phyloP scores from a whole-genome alignment of 2,113 vertebrate genomes.

The Nettapus auritus region DNA sequence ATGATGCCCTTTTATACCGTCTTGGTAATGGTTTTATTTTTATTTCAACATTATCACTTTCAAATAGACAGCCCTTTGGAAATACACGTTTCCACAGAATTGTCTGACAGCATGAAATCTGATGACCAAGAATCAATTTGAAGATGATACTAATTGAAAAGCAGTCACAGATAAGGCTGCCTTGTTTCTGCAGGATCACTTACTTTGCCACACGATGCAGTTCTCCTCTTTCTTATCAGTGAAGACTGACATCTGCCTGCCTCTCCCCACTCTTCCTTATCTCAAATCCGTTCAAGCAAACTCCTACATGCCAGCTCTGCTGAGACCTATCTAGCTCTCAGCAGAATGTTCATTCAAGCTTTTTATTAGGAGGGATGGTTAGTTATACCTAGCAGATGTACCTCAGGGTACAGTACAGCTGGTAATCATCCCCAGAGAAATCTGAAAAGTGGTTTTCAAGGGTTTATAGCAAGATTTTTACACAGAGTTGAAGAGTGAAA shows the following conservation, averaged over 20 bases:
- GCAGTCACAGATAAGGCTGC: background rate
- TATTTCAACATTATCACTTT: background rate
- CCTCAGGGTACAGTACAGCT: accelerated
- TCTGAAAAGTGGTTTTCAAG: background rate
- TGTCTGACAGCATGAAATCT: background rate
- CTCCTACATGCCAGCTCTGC: background rate
- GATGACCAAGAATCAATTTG: background rate
- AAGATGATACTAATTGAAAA: background rate
- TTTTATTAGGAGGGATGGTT: background rate
- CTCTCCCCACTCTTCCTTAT: background rate
- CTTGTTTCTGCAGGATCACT: background rate
- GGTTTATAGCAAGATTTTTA: background rate
- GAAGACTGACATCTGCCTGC: background rate
- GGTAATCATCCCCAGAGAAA: background rate
- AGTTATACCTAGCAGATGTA: background rate
- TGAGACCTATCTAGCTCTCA: background rate
- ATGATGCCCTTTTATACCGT: accelerated
- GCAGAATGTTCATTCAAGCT: background rate
- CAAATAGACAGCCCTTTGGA: background rate
- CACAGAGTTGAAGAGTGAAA: background rate
- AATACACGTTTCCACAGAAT: background rate
- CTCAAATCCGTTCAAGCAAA: background rate
- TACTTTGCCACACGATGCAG: background rate
- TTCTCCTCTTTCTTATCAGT: background rate
- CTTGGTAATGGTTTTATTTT: background rate